Evolutionary conservation across 2,797 vertebrate genomes (phyloP).

Genomic region (Anguilla obscura): DNA sequence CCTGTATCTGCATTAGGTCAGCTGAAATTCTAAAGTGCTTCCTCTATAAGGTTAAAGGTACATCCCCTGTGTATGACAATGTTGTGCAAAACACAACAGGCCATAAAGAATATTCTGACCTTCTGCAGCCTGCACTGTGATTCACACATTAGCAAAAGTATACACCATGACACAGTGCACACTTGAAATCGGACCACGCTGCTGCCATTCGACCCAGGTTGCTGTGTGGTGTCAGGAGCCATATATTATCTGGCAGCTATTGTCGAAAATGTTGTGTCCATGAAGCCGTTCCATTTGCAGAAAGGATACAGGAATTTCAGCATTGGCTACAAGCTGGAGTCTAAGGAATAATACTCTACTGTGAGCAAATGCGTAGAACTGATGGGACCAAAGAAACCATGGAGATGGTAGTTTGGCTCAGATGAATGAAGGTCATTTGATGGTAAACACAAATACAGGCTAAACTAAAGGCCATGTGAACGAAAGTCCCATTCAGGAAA

Average conservation of each 20-base stretch:
- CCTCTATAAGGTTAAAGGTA: not conserved
- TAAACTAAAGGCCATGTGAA: not conserved
- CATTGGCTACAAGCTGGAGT: not conserved
- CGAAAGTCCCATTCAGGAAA: not conserved
- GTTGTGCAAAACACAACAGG: not conserved
- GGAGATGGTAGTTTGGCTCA: not conserved
- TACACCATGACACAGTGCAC: not conserved
- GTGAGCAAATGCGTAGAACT: not conserved
- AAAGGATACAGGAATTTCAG: not conserved
- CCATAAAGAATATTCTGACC: not conserved
- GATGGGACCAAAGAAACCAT: not conserved
- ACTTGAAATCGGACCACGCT: not conserved
- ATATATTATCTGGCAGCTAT: not conserved
- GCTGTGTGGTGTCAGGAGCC: not conserved
- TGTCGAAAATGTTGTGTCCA: not conserved
- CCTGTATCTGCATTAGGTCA: not conserved
- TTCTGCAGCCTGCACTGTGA: not conserved
- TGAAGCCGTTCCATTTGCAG: not conserved
- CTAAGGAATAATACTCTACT: not conserved
- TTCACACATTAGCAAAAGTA: conserved; percentile 14
- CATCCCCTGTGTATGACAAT: not conserved
- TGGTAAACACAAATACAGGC: not conserved
- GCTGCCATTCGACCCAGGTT: not conserved
- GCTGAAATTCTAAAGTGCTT: not conserved
- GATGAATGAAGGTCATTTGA: not conserved